Conservation (phyloP, 2,797 vertebrate species). For the Sorex maritimensis region DNA sequence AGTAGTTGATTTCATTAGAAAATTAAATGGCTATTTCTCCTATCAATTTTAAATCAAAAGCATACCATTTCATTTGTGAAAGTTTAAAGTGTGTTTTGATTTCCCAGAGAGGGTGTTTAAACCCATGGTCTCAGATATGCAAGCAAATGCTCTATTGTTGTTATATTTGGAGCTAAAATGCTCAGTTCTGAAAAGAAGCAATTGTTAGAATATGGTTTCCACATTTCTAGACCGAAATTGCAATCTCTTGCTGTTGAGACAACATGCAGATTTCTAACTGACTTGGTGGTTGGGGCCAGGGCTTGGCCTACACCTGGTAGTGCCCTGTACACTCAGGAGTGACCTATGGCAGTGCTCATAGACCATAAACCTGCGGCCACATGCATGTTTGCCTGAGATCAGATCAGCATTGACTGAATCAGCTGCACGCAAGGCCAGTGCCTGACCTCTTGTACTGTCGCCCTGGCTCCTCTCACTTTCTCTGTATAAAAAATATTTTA, state of each 20-base stretch:
- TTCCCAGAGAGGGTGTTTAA: too few species aligned
- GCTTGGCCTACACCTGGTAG: too few species aligned
- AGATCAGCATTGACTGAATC: too few species aligned
- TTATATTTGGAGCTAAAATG: too few species aligned
- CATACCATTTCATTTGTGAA: constrained; percentile 49
- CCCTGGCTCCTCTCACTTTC: not conserved
- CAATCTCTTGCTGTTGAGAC: constrained; percentile 40
- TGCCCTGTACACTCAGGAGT: too few species aligned
- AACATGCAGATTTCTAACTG: not conserved
- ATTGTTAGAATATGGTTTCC: not conserved
- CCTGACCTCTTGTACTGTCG: too few species aligned
- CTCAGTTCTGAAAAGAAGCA: constrained; percentile 17
- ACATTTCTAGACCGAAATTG: not conserved
- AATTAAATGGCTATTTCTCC: not conserved
- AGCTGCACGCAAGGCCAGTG: too few species aligned
- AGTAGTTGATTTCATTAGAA: not conserved
- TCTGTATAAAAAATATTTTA: not conserved
- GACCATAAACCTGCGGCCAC: too few species aligned
- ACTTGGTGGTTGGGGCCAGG: not conserved
- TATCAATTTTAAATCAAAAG: constrained; percentile 52
- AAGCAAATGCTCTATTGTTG: not conserved
- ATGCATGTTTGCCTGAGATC: too few species aligned
- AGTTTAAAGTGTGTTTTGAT: not conserved
- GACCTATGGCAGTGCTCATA: too few species aligned
- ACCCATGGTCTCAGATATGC: too few species aligned